A percentile compares a stretch with the other conserved stretches of the same genome.
Evolutionary conservation across 1,140 invertebrate genomes (phyloP).

Genomic region (Apocrypta bakeri): DNA sequence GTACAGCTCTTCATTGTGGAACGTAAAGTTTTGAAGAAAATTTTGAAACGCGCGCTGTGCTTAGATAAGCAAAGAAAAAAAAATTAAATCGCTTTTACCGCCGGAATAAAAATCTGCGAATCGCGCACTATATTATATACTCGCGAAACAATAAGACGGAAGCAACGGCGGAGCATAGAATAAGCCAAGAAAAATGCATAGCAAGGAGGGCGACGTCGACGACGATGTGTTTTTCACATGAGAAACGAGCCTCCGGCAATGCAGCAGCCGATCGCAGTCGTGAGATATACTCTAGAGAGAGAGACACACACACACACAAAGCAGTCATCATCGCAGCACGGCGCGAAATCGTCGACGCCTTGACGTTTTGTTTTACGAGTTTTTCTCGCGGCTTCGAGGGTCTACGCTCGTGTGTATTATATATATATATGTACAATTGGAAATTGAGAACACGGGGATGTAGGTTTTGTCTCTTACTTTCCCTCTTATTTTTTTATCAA

Average conservation of each 20-base stretch:
- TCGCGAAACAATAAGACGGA: not conserved
- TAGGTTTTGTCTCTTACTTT: not conserved
- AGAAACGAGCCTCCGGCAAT: constrained; percentile 6
- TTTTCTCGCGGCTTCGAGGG: not conserved
- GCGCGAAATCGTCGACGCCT: constrained; percentile 1
- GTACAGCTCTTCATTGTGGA: no score
- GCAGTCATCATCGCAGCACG: constrained; percentile 13
- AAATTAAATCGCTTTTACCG: not conserved
- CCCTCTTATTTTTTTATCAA: not conserved
- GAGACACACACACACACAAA: not conserved
- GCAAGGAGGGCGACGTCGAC: not conserved
- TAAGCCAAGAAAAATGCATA: not conserved
- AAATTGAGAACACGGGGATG: constrained; percentile 2
- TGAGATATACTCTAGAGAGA: not conserved
- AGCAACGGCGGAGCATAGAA: not conserved
- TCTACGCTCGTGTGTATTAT: no score
- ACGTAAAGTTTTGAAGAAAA: no score
- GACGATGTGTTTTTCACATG: constrained; percentile 10
- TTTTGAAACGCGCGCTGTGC: no score
- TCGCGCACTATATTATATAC: not conserved
- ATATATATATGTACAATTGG: not conserved
- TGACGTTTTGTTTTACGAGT: constrained; percentile 40
- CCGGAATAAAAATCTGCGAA: not conserved
- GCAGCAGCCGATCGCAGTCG: not conserved
- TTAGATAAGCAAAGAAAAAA: no score